These are phyloP conservation scores for Eueides isabella DNA, from an alignment of 1,140 invertebrate genomes.

Conservation along the genomic window DNA sequence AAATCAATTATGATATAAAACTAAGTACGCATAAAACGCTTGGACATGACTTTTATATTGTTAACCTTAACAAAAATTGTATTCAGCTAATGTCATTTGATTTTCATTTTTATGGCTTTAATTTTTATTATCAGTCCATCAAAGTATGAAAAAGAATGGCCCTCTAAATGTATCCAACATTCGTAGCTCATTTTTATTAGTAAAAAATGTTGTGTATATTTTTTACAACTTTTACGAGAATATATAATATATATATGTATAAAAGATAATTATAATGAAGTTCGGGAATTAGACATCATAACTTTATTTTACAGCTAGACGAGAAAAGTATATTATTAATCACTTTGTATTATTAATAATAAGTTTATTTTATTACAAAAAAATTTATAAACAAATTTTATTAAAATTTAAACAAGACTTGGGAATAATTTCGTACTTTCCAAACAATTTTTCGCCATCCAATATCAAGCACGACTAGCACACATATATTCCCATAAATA, in stretches of 20 bases:
- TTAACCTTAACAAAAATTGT: neutral
- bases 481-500: constrained; percentile 10
- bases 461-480: neutral
- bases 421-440: neutral
- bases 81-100: neutral
- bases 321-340: neutral
- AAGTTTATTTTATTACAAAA: too few relatives aligned
- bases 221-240: too few relatives aligned
- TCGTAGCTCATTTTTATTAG: neutral
- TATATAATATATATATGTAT: neutral
- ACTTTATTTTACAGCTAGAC: too few relatives aligned
- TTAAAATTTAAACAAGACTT: neutral
- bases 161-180: too few relatives aligned
- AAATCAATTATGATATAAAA: constrained; percentile 8
- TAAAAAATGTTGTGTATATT: too few relatives aligned
- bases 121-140: too few relatives aligned
- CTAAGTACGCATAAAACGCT: neutral
- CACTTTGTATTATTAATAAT: too few relatives aligned
- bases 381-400: neutral
- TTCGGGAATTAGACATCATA: too few relatives aligned
- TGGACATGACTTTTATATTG: neutral
- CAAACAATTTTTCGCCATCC: neutral
- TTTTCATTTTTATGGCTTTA: neutral
- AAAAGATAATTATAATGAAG: neutral
- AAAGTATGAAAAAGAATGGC: too few relatives aligned